A percentile compares a stretch with the other conserved stretches of the same genome.
These are phyloP conservation scores for Acutogordius australiensis DNA, from an alignment of 2,888 invertebrate species.

Conservation along the genomic window DNA sequence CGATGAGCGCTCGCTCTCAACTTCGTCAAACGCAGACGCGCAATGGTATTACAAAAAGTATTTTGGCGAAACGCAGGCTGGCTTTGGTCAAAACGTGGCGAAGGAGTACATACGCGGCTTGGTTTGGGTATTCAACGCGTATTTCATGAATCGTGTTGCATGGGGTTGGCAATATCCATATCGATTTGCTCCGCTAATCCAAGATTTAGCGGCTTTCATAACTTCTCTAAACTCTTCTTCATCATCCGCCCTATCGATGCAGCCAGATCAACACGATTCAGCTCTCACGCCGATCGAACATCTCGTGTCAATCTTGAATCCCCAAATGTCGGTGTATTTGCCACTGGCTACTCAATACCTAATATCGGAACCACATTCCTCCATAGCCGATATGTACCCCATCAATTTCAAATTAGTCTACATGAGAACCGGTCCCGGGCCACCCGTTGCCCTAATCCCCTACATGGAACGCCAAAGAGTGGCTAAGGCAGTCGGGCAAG, in stretches of 20 bases:
- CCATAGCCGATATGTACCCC: not conserved
- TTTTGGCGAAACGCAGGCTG: not conserved
- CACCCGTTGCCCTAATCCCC: not conserved
- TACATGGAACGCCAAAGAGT: not conserved
- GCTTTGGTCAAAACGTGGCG: not conserved
- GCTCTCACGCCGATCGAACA: not conserved
- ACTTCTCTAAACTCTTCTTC: not conserved
- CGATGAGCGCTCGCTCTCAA: not conserved
- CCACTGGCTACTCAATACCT: not conserved
- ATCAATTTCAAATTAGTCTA: not conserved
- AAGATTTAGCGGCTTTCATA: not conserved
- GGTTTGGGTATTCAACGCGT: not conserved
- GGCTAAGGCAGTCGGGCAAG: too few relatives aligned
- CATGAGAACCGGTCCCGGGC: not conserved
- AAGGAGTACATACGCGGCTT: not conserved
- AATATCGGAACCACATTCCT: not conserved
- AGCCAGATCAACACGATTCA: not conserved
- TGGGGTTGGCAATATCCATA: not conserved
- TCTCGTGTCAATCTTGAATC: not conserved
- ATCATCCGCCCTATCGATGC: not conserved
- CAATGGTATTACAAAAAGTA: not conserved
- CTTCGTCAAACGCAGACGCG: not conserved
- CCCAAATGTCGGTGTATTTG: not conserved
- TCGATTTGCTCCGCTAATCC: not conserved
- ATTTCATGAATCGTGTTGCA: not conserved